Conservation (phyloP, 2,113 vertebrate genomes). For the Numida meleagris region DNA sequence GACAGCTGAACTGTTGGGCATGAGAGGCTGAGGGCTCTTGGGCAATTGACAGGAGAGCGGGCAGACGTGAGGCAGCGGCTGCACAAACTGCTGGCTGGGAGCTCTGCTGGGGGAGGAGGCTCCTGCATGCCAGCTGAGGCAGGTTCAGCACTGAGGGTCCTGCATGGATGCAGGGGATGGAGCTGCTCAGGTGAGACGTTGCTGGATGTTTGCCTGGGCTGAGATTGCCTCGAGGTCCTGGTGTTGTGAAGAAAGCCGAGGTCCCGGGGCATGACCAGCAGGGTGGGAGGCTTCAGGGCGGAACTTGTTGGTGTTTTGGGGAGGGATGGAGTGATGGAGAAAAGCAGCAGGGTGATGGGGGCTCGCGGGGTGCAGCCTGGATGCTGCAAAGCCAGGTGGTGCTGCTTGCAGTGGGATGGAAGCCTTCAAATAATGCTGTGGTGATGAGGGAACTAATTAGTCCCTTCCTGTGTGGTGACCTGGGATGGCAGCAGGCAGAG, state of each 20-base stretch:
- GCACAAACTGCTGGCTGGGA: not conserved
- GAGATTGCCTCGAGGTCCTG: not conserved
- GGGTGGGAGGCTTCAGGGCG: not conserved
- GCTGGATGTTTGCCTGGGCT: not conserved
- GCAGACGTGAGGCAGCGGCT: not conserved
- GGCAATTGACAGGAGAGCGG: not conserved
- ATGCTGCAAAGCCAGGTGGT: not conserved
- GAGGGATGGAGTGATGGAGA: rapidly evolving
- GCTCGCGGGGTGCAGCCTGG: rapidly evolving
- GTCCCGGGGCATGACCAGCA: not conserved
- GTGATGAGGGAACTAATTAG: not conserved
- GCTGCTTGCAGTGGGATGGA: rapidly evolving
- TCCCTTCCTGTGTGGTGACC: not conserved
- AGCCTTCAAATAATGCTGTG: rapidly evolving
- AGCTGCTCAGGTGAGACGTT: not conserved
- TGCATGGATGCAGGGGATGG: not conserved
- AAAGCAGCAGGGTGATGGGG: too few relatives aligned
- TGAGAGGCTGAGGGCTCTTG: not conserved
- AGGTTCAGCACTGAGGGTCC: not conserved
- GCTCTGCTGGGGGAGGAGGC: not conserved
- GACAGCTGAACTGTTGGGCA: not conserved
- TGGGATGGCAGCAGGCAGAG: not conserved
- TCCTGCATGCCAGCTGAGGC: not conserved
- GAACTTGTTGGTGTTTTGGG: not conserved
- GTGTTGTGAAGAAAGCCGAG: not conserved